Evolutionary conservation across 2,888 invertebrate genomes (phyloP).

Genomic region (Leptinotarsa rubiginosa): DNA sequence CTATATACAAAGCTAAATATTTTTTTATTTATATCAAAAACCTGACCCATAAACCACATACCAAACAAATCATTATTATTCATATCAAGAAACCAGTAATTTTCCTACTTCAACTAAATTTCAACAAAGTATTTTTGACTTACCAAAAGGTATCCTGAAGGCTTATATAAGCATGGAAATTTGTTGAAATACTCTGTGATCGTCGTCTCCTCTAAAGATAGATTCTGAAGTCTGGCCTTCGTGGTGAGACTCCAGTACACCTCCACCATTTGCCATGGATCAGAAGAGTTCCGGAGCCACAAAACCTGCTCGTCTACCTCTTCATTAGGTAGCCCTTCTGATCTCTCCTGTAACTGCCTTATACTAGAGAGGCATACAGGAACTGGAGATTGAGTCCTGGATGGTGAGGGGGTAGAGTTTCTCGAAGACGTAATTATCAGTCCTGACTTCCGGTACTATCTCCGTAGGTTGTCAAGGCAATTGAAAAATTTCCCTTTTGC

Average conservation of each 20-base stretch:
- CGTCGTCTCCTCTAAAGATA: constrained; percentile 7
- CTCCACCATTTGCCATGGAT: constrained; percentile 16
- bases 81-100: not conserved
- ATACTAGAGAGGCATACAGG: constrained; percentile 15
- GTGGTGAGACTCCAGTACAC: constrained; percentile 10
- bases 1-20: not conserved
- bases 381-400: constrained; percentile 2
- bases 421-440: not conserved
- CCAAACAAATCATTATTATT: constrained; percentile 1
- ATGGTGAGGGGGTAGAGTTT: constrained; percentile 14
- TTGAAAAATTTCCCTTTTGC: too few relatives aligned
- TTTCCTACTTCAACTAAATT: not conserved
- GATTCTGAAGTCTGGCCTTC: not conserved
- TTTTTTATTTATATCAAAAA: constrained; percentile 7
- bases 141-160: constrained; percentile 14
- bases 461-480: not conserved
- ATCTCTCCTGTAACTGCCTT: constrained; percentile 12
- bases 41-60: constrained; percentile 7
- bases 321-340: constrained; percentile 10
- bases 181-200: constrained; percentile 11
- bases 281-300: constrained; percentile 13
- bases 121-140: not conserved
- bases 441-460: constrained; percentile 8
- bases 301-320: constrained; percentile 2
- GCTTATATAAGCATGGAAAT: constrained; percentile 13